Conservation (phyloP, 2,888 invertebrate species). For the Bombylius major region DNA sequence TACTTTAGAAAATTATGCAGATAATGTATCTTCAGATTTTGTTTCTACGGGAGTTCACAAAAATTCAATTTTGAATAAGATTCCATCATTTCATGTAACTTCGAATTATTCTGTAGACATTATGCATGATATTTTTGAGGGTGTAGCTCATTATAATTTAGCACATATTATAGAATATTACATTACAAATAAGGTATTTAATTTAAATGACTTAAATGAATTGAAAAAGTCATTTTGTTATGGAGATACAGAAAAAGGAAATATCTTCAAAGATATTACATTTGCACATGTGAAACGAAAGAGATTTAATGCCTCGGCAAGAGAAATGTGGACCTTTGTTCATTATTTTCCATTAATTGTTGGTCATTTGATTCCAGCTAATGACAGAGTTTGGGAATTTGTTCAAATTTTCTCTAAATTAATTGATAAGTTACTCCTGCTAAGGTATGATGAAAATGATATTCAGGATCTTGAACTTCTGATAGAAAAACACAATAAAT, state of each 20-base stretch:
- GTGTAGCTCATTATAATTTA: conserved; percentile 7
- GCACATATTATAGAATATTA: conserved; percentile 8
- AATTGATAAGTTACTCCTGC: not conserved
- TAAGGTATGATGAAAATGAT: no score
- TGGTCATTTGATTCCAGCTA: conserved; percentile 10
- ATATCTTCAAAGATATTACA: conserved; percentile 6
- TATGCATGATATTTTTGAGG: conserved; percentile 13
- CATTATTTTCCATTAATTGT: conserved; percentile 11
- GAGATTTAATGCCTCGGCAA: conserved; percentile 11
- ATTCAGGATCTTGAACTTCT: no score
- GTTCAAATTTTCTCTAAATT: conserved; percentile 5
- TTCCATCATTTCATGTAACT: conserved; percentile 10
- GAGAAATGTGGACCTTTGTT: conserved; percentile 14
- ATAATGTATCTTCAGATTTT: conserved; percentile 10
- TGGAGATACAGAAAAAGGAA: conserved; percentile 13
- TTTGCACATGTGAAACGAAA: conserved; percentile 2
- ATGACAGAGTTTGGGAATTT: conserved; percentile 10
- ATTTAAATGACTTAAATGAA: conserved; percentile 10
- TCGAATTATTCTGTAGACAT: conserved; percentile 11
- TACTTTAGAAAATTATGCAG: conserved; percentile 12
- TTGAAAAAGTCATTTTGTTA: conserved; percentile 11
- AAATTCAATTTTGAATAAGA: conserved; percentile 8
- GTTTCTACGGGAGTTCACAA: no score
- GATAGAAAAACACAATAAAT: no score
- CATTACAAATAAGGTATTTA: conserved; percentile 8